These are phyloP conservation scores for Spheniscus mendiculus DNA, from an alignment of 2,113 vertebrate genomes.

Conservation along the genomic window DNA sequence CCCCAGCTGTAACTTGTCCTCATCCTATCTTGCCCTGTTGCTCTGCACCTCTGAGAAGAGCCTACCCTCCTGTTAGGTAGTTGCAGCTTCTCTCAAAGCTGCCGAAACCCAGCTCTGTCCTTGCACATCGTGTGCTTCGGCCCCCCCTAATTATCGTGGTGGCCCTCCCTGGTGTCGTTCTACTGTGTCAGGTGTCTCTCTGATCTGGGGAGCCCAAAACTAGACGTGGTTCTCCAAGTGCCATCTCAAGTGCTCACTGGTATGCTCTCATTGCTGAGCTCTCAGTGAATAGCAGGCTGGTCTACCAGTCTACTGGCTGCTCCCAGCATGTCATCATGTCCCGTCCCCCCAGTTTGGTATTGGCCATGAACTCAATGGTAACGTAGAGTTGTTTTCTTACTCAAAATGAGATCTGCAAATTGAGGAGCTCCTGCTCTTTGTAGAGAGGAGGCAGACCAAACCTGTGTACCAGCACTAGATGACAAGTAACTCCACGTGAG, in stretches of 20 bases:
- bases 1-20: not conserved
- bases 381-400: not conserved
- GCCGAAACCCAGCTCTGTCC: not conserved
- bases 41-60: not conserved
- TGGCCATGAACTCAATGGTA: not conserved
- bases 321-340: not conserved
- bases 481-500: not conserved
- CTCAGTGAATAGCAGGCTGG: not conserved
- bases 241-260: not conserved
- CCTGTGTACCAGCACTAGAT: not conserved
- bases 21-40: fast-evolving
- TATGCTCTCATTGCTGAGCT: not conserved
- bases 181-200: not conserved
- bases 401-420: not conserved
- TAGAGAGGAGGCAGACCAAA: not conserved
- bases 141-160: not conserved
- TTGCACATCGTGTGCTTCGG: fast-evolving
- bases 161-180: not conserved
- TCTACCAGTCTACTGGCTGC: not conserved
- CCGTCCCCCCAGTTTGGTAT: not conserved
- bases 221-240: not conserved
- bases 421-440: not conserved
- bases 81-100: not conserved
- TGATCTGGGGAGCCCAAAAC: not conserved
- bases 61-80: not conserved